These are phyloP conservation scores for Lasioglossum albipes DNA, from an alignment of 1,140 invertebrate species.

Conservation along the genomic window DNA sequence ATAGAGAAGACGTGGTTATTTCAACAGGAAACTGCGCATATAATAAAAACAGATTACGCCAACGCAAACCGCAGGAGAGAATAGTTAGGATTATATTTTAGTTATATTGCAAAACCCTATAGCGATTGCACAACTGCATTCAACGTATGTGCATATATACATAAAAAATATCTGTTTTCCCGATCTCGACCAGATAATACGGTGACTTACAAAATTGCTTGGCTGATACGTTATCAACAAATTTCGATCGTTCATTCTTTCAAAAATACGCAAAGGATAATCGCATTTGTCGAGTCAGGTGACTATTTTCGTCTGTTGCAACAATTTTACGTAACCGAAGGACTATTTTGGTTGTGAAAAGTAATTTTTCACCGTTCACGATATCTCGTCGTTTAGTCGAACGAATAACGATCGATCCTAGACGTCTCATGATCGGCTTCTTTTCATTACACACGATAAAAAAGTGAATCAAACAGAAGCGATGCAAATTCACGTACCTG, in stretches of 20 bases:
- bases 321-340: constrained; percentile 69
- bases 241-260: background rate
- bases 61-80: background rate
- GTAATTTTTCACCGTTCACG: background rate
- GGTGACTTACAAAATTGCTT: background rate
- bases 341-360: background rate
- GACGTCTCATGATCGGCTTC: background rate
- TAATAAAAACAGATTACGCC: background rate
- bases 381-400: background rate
- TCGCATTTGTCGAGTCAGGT: constrained; percentile 45
- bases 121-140: constrained; percentile 24
- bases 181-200: background rate
- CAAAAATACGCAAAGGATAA: constrained; percentile 22
- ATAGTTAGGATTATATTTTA: background rate
- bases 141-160: constrained; percentile 1
- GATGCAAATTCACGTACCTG: constrained; percentile 67
- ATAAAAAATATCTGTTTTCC: background rate
- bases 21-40: background rate
- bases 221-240: background rate
- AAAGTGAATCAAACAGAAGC: constrained; percentile 4
- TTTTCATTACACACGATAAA: background rate
- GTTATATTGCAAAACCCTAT: constrained; percentile 2
- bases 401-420: background rate
- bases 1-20: background rate
- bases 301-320: constrained; percentile 66